phyloP scores from a whole-genome alignment of 2,113 vertebrate genomes.

The Pelusios castaneus region DNA sequence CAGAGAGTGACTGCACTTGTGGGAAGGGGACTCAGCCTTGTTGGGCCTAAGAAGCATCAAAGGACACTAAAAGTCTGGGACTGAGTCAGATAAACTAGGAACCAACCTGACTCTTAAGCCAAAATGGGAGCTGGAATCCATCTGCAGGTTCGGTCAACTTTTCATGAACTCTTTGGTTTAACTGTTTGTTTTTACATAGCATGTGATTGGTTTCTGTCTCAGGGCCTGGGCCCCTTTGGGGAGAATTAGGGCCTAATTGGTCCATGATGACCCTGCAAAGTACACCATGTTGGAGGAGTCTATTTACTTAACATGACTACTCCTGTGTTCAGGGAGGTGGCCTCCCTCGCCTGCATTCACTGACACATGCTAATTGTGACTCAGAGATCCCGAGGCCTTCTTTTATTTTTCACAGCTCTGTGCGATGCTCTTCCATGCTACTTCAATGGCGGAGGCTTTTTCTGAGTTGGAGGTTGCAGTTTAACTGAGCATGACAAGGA shows the following conservation, averaged over 20 bases:
- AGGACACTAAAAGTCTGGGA: not conserved
- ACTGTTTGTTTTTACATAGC: not conserved
- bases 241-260: not conserved
- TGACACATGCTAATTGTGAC: accelerated
- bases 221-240: not conserved
- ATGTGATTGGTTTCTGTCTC: not conserved
- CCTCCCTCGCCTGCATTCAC: not conserved
- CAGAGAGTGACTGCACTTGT: not conserved
- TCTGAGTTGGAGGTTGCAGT: not conserved
- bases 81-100: not conserved
- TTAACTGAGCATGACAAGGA: slow-evolving; percentile 13
- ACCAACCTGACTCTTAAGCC: not conserved
- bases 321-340: accelerated
- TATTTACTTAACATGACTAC: not conserved
- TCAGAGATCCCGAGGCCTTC: not conserved
- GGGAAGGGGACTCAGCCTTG: not conserved
- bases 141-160: not conserved
- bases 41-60: not conserved
- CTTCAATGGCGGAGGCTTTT: not conserved
- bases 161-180: not conserved
- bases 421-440: accelerated
- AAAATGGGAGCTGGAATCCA: not conserved
- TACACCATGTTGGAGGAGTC: not conserved
- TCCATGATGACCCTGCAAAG: not conserved
- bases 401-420: not conserved